Evolutionary conservation across 2,888 invertebrate genomes (phyloP), one percentile per base, ranked within the genome.

Genomic region (Drosophila multiciliata): DNA sequence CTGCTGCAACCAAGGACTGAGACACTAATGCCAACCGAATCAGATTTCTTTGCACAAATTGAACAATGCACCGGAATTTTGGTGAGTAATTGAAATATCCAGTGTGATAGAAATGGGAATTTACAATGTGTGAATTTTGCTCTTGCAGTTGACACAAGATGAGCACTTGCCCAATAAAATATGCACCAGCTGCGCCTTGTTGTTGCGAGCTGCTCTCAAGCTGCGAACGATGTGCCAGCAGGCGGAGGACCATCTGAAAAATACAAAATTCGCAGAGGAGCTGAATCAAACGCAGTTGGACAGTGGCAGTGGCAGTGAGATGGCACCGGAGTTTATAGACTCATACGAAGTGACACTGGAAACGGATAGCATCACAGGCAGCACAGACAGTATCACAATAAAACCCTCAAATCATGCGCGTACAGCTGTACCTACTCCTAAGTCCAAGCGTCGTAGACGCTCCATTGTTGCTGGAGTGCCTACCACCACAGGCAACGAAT

Each of bases 61-160:
- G 71, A 81, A 26, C 79, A 81, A 35, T 91, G 86, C 57, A 91
- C 91, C 0, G 91, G 90, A 12, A 67, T 92, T 17, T 45, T 68
- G 61, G 91, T 91, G 62, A 61, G 77, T 1, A 17, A 9, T 17
- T 15, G 17, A 8, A 40, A 20, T n/a, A 15, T 20, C 1, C n/a
- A 12, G 1, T n/a, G 12, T 15, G 42, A 9, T 11, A 8, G 4
- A 33, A 12, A 15, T 0, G 1, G 7, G 3, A 6, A 38, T 7
- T 50, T 32, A 1, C 11, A 53, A n/a, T 6, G 1, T 15, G 2
- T 15, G 0, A 35, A 26, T 26, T 11, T 55, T n/a, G 15, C 45
- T 45, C 4, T 36, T 58, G 3, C 40, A 91, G 91, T 40, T 91
- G 2, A 72, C 70, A 7, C 50, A 75, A 6, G 59, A 62, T 35